A percentile compares a stretch with the other conserved stretches of the same genome.
Evolutionary conservation across 2,113 vertebrate genomes (phyloP).

Genomic region (Mesocricetus auratus): DNA sequence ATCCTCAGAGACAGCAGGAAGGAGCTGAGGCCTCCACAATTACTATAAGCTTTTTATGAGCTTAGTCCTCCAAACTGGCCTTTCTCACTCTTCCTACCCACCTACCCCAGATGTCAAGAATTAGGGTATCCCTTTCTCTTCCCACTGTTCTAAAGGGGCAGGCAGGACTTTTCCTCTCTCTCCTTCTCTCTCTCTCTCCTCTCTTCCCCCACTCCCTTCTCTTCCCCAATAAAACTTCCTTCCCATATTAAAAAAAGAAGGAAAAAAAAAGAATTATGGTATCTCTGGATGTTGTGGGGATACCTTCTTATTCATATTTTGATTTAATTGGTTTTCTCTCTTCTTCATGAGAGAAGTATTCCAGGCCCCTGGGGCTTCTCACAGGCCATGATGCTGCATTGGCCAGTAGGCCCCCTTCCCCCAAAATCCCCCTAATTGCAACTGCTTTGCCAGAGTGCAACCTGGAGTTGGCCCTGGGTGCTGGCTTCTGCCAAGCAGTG

Average conservation of each 20-base stretch:
- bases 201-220: too few relatives aligned
- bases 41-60: neutral
- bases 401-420: too few relatives aligned
- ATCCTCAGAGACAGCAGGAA: neutral
- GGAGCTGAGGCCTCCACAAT: neutral
- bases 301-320: neutral
- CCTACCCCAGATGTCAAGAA: too few relatives aligned
- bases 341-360: neutral
- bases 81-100: too few relatives aligned
- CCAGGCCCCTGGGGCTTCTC: neutral
- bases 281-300: neutral
- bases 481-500: neutral
- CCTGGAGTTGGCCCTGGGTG: neutral
- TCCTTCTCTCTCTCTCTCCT: too few relatives aligned
- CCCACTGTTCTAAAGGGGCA: too few relatives aligned
- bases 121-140: neutral
- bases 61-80: neutral
- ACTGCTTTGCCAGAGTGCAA: rapidly evolving
- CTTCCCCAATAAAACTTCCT: too few relatives aligned
- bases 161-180: too few relatives aligned
- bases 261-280: too few relatives aligned
- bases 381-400: neutral
- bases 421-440: neutral
- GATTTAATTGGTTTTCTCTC: neutral
- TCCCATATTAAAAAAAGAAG: too few relatives aligned